A percentile compares a stretch with the other conserved stretches of the same genome.
These are phyloP conservation scores for Neuroscelio doddi DNA, from an alignment of 2,888 invertebrate species.

Conservation along the genomic window DNA sequence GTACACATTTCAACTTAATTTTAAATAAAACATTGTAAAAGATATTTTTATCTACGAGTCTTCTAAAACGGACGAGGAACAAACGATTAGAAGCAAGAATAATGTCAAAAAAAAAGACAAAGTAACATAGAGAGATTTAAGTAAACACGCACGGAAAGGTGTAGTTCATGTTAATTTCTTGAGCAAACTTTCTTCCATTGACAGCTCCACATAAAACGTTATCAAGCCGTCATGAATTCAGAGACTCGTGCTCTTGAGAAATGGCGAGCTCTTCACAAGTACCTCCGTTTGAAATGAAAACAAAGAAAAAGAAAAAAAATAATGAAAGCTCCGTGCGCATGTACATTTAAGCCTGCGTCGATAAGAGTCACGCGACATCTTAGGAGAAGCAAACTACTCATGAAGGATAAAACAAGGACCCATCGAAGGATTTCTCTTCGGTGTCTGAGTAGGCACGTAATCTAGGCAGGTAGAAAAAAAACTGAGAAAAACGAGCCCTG, in stretches of 20 bases:
- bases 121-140: no score
- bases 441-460: neutral
- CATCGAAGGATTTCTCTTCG: conserved; percentile 29
- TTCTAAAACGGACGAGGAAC: no score
- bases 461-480: neutral
- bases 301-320: conserved; percentile 29
- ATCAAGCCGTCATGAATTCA: conserved; percentile 26
- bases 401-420: conserved; percentile 7
- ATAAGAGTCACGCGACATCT: conserved; percentile 56
- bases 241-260: conserved; percentile 23
- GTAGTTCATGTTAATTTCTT: conserved; percentile 35
- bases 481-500: neutral
- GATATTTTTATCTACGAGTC: no score
- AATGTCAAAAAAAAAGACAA: no score
- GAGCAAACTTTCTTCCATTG: conserved; percentile 37
- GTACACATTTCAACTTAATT: no score
- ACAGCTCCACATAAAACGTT: conserved; percentile 36
- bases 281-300: conserved; percentile 3
- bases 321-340: conserved; percentile 21
- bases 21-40: no score
- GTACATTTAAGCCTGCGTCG: conserved; percentile 47
- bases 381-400: neutral
- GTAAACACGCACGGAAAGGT: conserved; percentile 29
- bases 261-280: neutral
- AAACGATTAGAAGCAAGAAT: no score